Base-by-base conservation (phyloP, 37 sponge, comb jelly and placozoan species). In the Axinella damicornis region DNA sequence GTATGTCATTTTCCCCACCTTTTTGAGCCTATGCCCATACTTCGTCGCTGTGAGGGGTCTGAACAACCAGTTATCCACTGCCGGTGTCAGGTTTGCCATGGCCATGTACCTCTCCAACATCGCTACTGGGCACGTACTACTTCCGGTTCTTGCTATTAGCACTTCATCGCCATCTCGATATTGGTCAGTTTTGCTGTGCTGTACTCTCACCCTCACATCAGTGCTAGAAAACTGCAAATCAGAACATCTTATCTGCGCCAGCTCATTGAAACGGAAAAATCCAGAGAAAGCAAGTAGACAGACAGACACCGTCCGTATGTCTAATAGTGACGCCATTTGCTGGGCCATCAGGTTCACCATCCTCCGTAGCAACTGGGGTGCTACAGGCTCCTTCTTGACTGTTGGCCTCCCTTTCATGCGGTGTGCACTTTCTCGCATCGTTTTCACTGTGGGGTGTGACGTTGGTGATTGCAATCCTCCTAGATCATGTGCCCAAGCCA, bases 111-210 rank as follows among this genome's bases (percentile, higher is more conserved):
- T 22, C 39, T 79, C 80, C 66, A 79, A 24, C 80, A 79, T 79
- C 18, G 64, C 66, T 39, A 79, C 80, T 9, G 80, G 80, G 38
- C 80, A 79, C n/a, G 69, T 67, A 34, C 28, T 4, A 27, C 65
- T 64, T 13, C 79, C 66, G 15, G 79, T 78, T 65, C 79, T 78
- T 28, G 79, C 79, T 14, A 78, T 41, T 22, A 78, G 27, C 19
- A 78, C 64, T 27, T 22, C 36, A 19, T 61, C 46, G 0, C 79
- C 79, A 14, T 78, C 36, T 27, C 79, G 33, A 39, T 40, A 78
- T 27, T 78, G 79, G 65, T 78, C 79, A 22, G 80, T 79, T 38
- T 79, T 79, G 31, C 80, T 79, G 2, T 57, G 16, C 24, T 15
- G 40, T 14, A 17, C 66, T 39, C 63, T n/a, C 13, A 21, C n/a